A percentile compares a stretch with the other conserved stretches of the same genome.
Evolutionary conservation across 2,888 invertebrate species (phyloP).

Genomic region (Thereva unica): DNA sequence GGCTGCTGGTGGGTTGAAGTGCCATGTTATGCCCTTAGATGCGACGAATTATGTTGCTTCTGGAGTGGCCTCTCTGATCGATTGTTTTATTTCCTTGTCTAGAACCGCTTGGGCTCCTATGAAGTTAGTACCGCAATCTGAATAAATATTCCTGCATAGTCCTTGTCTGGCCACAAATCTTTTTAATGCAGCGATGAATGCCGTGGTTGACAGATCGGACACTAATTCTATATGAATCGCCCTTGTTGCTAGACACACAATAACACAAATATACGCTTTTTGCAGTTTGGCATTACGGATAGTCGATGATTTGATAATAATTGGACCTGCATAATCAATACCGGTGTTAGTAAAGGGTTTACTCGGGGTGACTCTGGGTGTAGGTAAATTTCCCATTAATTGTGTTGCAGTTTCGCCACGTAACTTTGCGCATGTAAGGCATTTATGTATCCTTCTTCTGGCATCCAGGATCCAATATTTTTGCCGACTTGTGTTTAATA

Average conservation of each 20-base stretch:
- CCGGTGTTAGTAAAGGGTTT: not conserved
- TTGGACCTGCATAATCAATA: conserved; percentile 1
- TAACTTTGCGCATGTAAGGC: not conserved
- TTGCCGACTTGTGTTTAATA: not conserved
- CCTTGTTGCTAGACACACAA: not conserved
- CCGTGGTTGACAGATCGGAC: not conserved
- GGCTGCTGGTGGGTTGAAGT: not conserved
- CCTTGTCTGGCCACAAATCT: not conserved
- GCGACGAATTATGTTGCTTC: not conserved
- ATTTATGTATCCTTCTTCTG: not conserved
- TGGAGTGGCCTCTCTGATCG: not conserved
- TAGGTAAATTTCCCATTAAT: conserved; percentile 5
- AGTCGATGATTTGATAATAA: not conserved
- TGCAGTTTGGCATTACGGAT: not conserved
- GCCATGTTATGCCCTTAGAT: not conserved
- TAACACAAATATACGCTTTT: not conserved
- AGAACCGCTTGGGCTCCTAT: too few species aligned
- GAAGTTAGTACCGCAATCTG: not conserved
- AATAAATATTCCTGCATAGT: not conserved
- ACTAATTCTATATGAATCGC: conserved; percentile 1
- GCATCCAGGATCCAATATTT: conserved; percentile 4
- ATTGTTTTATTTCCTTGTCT: not conserved
- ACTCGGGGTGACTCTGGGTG: not conserved
- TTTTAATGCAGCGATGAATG: not conserved
- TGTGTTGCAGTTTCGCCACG: not conserved